phyloP scores from a whole-genome alignment of 2,888 invertebrate species.

The Oscheius sp. region DNA sequence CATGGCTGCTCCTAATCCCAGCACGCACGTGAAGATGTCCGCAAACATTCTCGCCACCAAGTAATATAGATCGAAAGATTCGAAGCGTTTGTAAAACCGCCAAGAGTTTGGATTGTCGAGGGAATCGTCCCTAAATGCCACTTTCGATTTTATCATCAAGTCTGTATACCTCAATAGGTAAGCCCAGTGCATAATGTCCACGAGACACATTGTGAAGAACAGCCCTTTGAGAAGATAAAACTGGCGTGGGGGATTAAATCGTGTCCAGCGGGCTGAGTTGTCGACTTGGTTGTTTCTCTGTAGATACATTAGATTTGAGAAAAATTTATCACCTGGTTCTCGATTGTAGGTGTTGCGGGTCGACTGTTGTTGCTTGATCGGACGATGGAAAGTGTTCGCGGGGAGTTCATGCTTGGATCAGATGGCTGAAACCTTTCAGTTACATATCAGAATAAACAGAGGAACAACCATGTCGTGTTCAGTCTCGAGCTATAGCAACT shows the following conservation, averaged over 20 bases:
- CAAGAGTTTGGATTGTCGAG: slow-evolving; percentile 57
- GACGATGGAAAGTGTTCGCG: slow-evolving; percentile 27
- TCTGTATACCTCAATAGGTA: slow-evolving; percentile 52
- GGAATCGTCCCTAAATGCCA: slow-evolving; percentile 50
- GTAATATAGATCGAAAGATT: slow-evolving; percentile 57
- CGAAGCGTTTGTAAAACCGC: slow-evolving; percentile 58
- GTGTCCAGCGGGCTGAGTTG: slow-evolving; percentile 29
- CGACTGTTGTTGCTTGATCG: slow-evolving; percentile 22
- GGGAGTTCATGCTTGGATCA: slow-evolving; percentile 29
- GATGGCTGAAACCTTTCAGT: slow-evolving; percentile 3
- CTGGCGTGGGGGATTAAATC: slow-evolving; percentile 40
- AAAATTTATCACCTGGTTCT: slow-evolving; percentile 12
- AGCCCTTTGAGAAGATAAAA: slow-evolving; percentile 45
- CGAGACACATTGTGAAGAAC: slow-evolving; percentile 57
- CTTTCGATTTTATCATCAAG: not conserved
- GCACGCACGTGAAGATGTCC: slow-evolving; percentile 64
- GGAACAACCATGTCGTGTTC: not conserved
- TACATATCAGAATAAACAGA: not conserved
- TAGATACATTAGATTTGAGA: not conserved
- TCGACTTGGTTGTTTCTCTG: slow-evolving; percentile 26
- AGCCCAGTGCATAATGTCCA: slow-evolving; percentile 65
- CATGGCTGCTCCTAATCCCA: slow-evolving; percentile 65
- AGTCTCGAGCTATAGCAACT: not conserved
- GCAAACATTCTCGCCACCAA: slow-evolving; percentile 62
- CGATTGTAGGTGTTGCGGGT: slow-evolving; percentile 20